Conservation (phyloP, 2,797 vertebrate genomes). For the Rhynchotus rufescens region DNA sequence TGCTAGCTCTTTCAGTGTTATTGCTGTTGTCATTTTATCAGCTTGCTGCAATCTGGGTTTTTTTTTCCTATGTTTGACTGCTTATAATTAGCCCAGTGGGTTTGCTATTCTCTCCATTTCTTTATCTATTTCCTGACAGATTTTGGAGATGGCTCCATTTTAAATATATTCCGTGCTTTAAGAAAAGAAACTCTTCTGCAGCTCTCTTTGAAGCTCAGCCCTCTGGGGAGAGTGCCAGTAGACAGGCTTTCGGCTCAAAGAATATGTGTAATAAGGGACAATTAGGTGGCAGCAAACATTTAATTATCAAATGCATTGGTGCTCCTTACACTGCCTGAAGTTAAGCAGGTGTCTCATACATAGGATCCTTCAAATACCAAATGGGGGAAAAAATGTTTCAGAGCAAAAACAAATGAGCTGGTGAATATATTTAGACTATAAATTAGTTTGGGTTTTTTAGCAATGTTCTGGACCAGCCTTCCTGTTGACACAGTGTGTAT, state of each 20-base stretch:
- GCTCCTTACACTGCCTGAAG: slow-evolving; percentile 23
- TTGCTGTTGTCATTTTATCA: background rate
- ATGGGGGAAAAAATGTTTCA: background rate
- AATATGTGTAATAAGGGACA: slow-evolving; percentile 36
- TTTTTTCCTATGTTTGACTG: slow-evolving; percentile 25
- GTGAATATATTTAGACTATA: background rate
- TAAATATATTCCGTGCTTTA: background rate
- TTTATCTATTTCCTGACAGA: slow-evolving; percentile 23
- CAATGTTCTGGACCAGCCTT: background rate
- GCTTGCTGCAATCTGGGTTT: slow-evolving; percentile 30
- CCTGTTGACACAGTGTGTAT: fast-evolving
- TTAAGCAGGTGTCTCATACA: slow-evolving; percentile 31
- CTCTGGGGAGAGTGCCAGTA: slow-evolving; percentile 29
- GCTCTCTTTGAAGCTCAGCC: slow-evolving; percentile 21
- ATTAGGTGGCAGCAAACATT: slow-evolving; percentile 74
- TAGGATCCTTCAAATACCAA: background rate
- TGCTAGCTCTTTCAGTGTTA: background rate
- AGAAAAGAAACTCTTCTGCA: slow-evolving; percentile 1
- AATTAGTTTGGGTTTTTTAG: background rate
- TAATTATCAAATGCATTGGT: slow-evolving; percentile 48
- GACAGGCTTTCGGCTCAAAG: slow-evolving; percentile 3
- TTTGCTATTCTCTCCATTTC: background rate
- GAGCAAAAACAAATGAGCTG: background rate
- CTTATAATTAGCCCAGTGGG: slow-evolving; percentile 36
- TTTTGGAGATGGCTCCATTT: slow-evolving; percentile 24